Evolutionary conservation across 2,113 vertebrate species (phyloP).

Genomic region (Nettapus auritus): DNA sequence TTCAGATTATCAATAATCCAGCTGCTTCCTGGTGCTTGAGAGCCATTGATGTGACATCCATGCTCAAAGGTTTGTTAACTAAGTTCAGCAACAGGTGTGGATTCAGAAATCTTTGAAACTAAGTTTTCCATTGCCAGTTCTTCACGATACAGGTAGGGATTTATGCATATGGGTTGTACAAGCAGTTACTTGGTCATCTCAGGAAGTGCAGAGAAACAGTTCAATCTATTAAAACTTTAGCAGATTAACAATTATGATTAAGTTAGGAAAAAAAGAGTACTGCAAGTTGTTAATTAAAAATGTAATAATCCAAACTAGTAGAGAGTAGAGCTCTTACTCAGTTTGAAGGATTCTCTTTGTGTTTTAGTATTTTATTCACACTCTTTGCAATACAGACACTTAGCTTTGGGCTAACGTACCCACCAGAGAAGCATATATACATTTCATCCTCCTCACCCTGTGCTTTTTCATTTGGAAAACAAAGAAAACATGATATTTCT

Average conservation of each 20-base stretch:
- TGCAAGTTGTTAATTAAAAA: background rate
- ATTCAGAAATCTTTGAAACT: background rate
- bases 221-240: background rate
- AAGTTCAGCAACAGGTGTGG: background rate
- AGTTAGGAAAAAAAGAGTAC: background rate
- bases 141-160: rapidly evolving
- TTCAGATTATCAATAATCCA: background rate
- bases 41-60: rapidly evolving
- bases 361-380: background rate
- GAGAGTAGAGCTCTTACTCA: background rate
- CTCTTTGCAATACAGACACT: background rate
- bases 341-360: background rate
- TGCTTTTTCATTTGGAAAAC: background rate
- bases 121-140: background rate
- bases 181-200: background rate
- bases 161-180: background rate
- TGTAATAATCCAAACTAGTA: background rate
- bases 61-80: background rate
- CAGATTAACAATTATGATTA: background rate
- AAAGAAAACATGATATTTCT: background rate
- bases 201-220: background rate
- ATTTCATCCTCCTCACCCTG: background rate
- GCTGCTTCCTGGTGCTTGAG: background rate
- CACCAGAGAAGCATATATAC: background rate
- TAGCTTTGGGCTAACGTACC: background rate